A percentile compares a stretch with the other conserved stretches of the same genome.
These are phyloP conservation scores for Pelusios castaneus DNA, from an alignment of 2,113 vertebrate genomes.

Conservation along the genomic window DNA sequence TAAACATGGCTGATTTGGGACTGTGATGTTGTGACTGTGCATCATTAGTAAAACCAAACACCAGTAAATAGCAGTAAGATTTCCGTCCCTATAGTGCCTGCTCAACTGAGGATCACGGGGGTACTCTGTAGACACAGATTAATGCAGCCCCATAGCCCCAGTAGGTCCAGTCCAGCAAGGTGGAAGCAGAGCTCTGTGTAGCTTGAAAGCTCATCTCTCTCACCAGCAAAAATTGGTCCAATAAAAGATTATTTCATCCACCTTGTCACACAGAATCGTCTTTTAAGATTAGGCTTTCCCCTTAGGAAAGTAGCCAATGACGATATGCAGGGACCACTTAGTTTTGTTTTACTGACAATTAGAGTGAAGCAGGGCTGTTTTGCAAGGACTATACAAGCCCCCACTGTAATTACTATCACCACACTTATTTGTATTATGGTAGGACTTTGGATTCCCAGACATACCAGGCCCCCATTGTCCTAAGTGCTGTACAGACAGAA, in stretches of 20 bases:
- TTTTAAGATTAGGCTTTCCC: neutral
- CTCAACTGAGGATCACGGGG: neutral
- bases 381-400: neutral
- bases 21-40: constrained; percentile 14
- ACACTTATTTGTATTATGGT: neutral
- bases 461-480: neutral
- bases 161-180: too few relatives aligned
- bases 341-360: neutral
- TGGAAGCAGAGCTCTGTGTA: neutral
- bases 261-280: neutral
- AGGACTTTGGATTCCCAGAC: neutral
- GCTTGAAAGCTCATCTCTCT: neutral
- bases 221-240: neutral
- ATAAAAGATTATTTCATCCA: neutral
- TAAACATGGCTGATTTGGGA: neutral
- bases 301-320: neutral
- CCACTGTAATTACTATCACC: neutral
- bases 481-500: neutral
- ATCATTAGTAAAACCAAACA: constrained; percentile 3
- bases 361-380: neutral
- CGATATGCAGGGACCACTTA: neutral
- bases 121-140: neutral
- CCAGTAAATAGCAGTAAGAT: neutral
- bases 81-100: neutral
- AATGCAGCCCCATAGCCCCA: too few relatives aligned